Conservation (phyloP, 2,113 vertebrate species). For the Centropristis striata region DNA sequence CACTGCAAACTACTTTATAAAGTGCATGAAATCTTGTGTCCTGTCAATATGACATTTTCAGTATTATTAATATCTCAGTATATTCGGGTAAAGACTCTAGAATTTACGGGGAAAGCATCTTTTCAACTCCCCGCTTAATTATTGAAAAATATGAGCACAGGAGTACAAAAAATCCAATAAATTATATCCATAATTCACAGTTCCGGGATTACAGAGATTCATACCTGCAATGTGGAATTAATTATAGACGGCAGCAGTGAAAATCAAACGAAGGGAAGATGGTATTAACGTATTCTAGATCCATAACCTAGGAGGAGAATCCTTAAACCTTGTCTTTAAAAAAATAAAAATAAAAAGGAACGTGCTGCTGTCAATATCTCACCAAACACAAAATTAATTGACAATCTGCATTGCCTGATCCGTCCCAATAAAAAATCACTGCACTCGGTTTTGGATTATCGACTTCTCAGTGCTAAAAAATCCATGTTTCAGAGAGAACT, state of each 20-base stretch:
- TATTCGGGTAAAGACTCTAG: conserved; percentile 40
- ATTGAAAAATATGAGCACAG: conserved; percentile 73
- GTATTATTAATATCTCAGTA: conserved; percentile 19
- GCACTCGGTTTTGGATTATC: conserved; percentile 56
- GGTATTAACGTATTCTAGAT: conserved; percentile 82
- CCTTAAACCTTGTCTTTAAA: conserved; percentile 75
- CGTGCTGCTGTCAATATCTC: conserved; percentile 73
- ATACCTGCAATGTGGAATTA: conserved; percentile 79
- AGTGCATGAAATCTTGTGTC: conserved; percentile 17
- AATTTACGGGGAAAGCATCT: conserved; percentile 64
- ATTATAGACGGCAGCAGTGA: conserved; percentile 74
- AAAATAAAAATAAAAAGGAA: conserved; percentile 57
- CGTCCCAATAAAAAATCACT: conserved; percentile 10
- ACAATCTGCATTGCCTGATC: conserved; percentile 68
- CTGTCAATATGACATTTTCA: conserved; percentile 36
- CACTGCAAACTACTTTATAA: conserved; percentile 13
- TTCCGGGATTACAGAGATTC: conserved; percentile 81
- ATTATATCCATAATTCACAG: conserved; percentile 84
- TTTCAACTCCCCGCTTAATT: conserved; percentile 70
- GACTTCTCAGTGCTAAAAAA: conserved; percentile 59
- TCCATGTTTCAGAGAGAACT: conserved; percentile 62
- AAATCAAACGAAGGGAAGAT: conserved; percentile 78
- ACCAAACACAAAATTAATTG: conserved; percentile 76
- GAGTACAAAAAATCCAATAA: conserved; percentile 79
- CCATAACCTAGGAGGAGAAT: conserved; percentile 78